phyloP scores from a whole-genome alignment of 2,113 vertebrate genomes.

The Quiscalus mexicanus region DNA sequence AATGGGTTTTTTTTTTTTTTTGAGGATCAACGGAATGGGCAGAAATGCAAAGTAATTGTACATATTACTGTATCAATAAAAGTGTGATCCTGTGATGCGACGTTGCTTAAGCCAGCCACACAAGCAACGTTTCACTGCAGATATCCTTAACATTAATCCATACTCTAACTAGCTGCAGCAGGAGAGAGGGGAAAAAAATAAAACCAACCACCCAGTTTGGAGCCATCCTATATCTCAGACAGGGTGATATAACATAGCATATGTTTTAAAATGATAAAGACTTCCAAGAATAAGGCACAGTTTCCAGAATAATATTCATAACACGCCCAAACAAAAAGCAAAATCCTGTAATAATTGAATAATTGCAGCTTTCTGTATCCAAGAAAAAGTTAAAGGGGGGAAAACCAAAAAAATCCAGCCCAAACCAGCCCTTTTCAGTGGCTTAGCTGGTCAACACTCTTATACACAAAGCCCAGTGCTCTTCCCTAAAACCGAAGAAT shows the following conservation, averaged over 20 bases:
- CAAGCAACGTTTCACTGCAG: slow-evolving; percentile 26
- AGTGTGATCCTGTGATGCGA: neutral
- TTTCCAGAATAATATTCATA: slow-evolving; percentile 69
- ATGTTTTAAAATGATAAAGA: slow-evolving; percentile 74
- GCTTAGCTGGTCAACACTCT: slow-evolving; percentile 51
- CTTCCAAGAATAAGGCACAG: slow-evolving; percentile 68
- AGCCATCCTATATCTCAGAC: slow-evolving; percentile 54
- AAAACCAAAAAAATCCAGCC: neutral
- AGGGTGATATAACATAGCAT: slow-evolving; percentile 58
- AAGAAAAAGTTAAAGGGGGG: neutral
- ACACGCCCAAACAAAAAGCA: slow-evolving; percentile 67
- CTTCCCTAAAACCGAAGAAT: slow-evolving; percentile 65
- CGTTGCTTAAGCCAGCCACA: neutral
- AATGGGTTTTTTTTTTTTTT: neutral
- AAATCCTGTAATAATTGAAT: slow-evolving; percentile 48
- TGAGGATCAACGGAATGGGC: neutral
- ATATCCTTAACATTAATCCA: slow-evolving; percentile 55
- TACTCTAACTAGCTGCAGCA: slow-evolving; percentile 47
- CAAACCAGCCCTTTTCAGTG: slow-evolving; percentile 29
- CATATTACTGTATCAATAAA: neutral
- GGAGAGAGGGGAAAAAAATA: neutral
- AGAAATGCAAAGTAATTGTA: slow-evolving; percentile 3
- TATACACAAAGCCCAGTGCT: slow-evolving; percentile 41
- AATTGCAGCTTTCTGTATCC: slow-evolving; percentile 40
- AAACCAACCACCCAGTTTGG: slow-evolving; percentile 19